Percentiles rank a stretch among this genome's conserved stretches.
phyloP scores from a whole-genome alignment of 2,797 vertebrate genomes.

The Limosa lapponica region DNA sequence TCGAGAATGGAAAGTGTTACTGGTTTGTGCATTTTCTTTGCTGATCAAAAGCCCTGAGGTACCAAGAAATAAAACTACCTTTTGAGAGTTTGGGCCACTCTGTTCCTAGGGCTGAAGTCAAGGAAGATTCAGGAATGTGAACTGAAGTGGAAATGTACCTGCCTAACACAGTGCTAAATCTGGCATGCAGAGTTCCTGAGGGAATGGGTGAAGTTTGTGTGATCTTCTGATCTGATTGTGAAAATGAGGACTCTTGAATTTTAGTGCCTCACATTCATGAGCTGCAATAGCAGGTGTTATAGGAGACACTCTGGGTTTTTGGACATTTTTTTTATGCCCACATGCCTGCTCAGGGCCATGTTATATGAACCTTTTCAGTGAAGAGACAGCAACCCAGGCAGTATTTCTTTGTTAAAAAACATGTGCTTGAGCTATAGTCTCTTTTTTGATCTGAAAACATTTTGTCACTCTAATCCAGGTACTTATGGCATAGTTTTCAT shows the following conservation, averaged over 20 bases:
- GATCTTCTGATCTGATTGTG: background rate
- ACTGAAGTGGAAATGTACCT: background rate
- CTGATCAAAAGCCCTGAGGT: background rate
- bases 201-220: background rate
- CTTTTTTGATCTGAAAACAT: background rate
- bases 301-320: background rate
- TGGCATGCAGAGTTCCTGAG: background rate
- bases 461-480: background rate
- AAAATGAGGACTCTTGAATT: background rate
- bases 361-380: background rate
- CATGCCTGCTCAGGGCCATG: background rate
- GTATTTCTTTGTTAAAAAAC: background rate
- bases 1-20: background rate
- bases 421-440: background rate
- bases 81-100: background rate
- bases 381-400: background rate
- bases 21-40: background rate
- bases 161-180: background rate
- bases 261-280: background rate
- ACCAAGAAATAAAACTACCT: background rate
- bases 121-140: background rate
- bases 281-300: background rate
- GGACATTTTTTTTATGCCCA: background rate
- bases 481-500: background rate
- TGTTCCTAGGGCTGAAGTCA: background rate